Evolutionary conservation across 2,113 vertebrate genomes (phyloP).

Genomic region (Picathartes gymnocephalus): DNA sequence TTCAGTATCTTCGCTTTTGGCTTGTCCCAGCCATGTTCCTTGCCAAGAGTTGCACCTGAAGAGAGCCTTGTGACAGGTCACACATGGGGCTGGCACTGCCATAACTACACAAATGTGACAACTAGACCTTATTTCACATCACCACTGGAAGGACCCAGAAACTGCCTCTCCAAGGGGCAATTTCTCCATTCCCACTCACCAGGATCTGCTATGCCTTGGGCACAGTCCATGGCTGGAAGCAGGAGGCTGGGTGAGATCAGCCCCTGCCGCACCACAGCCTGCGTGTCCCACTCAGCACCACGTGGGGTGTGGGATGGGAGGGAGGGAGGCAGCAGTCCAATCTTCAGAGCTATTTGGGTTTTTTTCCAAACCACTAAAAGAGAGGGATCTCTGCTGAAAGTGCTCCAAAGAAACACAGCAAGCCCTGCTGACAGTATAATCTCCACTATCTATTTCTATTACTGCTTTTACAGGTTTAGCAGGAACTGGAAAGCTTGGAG

Average conservation of each 20-base stretch:
- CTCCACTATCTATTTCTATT: neutral
- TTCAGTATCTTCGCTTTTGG: neutral
- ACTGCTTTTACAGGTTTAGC: neutral
- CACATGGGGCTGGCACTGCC: neutral
- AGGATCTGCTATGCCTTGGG: neutral
- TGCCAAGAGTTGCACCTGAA: neutral
- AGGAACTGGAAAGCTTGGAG: neutral
- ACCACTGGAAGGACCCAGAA: neutral
- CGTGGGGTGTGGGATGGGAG: neutral
- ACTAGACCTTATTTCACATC: neutral
- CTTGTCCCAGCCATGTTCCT: neutral
- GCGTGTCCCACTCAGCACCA: neutral
- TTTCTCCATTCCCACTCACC: neutral
- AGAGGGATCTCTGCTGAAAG: neutral
- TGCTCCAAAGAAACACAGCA: neutral
- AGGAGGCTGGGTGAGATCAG: neutral
- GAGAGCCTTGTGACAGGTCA: neutral
- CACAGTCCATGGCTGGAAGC: neutral
- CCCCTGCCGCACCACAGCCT: neutral
- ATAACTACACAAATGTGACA: neutral
- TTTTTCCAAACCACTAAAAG: neutral
- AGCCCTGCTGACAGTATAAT: neutral
- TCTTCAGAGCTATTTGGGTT: neutral
- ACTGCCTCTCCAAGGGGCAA: neutral
- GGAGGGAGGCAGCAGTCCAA: rapidly evolving